Percentiles rank a stretch among this genome's conserved stretches.
phyloP scores from a whole-genome alignment of 2,888 invertebrate species.

The Phaonia tiefii region DNA sequence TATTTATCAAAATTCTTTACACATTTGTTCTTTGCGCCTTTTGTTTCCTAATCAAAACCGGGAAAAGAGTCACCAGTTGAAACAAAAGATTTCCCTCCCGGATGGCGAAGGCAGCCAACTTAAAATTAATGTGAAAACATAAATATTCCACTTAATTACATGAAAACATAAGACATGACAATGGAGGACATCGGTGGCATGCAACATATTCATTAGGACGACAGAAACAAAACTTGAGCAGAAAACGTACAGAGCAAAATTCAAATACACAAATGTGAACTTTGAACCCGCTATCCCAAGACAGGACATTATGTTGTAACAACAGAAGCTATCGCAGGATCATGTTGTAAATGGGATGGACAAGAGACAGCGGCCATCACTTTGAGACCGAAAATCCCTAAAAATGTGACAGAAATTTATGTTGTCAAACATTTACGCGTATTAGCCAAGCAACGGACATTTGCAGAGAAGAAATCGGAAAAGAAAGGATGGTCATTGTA shows the following conservation, averaged over 20 bases:
- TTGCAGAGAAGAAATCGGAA: too few relatives aligned
- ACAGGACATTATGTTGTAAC: constrained; percentile 30
- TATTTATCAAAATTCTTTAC: background rate
- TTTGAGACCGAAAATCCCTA: background rate
- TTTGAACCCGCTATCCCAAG: constrained; percentile 49
- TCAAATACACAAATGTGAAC: constrained; percentile 66
- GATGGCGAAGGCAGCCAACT: constrained; percentile 37
- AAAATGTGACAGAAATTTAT: constrained; percentile 46
- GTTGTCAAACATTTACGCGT: constrained; percentile 56
- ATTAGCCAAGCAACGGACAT: constrained; percentile 10
- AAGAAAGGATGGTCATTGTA: constrained; percentile 6
- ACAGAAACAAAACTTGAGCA: background rate
- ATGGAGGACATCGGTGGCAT: constrained; percentile 43
- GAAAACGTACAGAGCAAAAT: constrained; percentile 51
- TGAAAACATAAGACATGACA: constrained; percentile 62
- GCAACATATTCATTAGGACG: constrained; percentile 30
- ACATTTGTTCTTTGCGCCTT: too few relatives aligned
- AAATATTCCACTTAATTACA: constrained; percentile 69
- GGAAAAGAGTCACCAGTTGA: background rate
- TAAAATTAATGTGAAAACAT: constrained; percentile 67
- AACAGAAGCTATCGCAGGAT: constrained; percentile 5
- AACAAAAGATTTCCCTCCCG: constrained; percentile 13
- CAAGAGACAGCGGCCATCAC: background rate
- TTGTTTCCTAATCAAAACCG: background rate
- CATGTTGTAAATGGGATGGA: too few relatives aligned